These are phyloP conservation scores for Papilio gigon DNA, from an alignment of 2,888 invertebrate species.

Conservation along the genomic window DNA sequence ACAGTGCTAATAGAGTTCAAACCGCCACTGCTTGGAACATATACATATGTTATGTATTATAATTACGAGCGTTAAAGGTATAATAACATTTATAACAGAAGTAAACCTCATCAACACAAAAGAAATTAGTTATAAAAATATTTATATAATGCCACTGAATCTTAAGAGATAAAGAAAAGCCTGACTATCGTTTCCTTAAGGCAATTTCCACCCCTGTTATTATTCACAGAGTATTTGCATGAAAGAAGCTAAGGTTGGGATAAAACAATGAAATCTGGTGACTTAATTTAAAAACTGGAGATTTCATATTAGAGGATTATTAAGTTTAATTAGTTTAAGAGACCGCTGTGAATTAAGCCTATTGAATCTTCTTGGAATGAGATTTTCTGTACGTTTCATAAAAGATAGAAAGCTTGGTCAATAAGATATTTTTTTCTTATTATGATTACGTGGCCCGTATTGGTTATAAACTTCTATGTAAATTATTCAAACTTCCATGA, in stretches of 20 bases:
- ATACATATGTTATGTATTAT: too few species aligned
- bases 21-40: too few species aligned
- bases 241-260: constrained; percentile 50
- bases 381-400: constrained; percentile 38
- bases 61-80: not conserved
- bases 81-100: not conserved
- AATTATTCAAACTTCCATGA: too few species aligned
- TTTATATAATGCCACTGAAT: constrained; percentile 6
- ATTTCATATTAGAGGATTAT: constrained; percentile 70
- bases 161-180: constrained; percentile 21
- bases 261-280: constrained; percentile 59
- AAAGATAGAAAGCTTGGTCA: not conserved
- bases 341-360: constrained; percentile 60
- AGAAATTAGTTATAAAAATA: not conserved
- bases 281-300: constrained; percentile 63
- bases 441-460: too few species aligned
- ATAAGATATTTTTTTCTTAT: not conserved
- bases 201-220: constrained; percentile 41
- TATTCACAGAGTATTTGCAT: constrained; percentile 48
- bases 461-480: too few species aligned
- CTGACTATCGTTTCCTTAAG: constrained; percentile 18
- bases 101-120: not conserved
- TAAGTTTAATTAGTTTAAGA: constrained; percentile 76
- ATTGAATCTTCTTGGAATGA: constrained; percentile 58
- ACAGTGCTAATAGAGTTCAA: too few species aligned